Conservation (phyloP, 1,140 invertebrate species). For the Grapholita molesta region DNA sequence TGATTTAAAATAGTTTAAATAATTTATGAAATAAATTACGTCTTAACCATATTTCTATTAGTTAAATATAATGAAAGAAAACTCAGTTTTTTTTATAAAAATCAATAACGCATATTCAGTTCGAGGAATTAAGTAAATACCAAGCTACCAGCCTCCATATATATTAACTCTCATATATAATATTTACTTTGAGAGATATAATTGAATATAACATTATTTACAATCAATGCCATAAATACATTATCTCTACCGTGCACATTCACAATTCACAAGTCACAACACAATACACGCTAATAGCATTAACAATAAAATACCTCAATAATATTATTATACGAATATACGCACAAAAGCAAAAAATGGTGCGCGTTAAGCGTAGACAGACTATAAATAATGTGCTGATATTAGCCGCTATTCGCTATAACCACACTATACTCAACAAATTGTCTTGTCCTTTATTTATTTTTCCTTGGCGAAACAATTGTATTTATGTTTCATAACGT, state of each 20-base stretch:
- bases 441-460: constrained; percentile 4
- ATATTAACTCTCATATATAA: neutral
- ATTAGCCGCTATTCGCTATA: neutral
- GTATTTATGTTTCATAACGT: constrained; percentile 17
- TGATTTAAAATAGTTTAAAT: too few species aligned
- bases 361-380: neutral
- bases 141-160: too few species aligned
- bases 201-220: too few species aligned
- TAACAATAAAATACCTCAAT: neutral
- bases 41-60: too few species aligned
- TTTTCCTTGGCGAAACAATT: constrained; percentile 10
- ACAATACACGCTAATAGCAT: neutral
- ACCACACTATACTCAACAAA: neutral
- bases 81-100: too few species aligned
- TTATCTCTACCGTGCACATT: too few species aligned
- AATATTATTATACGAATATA: neutral
- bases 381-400: constrained; percentile 9
- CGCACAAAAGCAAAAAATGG: neutral
- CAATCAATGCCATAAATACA: too few species aligned
- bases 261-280: neutral
- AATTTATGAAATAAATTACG: too few species aligned
- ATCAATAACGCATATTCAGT: too few species aligned
- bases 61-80: too few species aligned
- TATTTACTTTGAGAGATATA: too few species aligned
- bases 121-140: too few species aligned